Evolutionary conservation across 2,113 vertebrate genomes (phyloP).

Genomic region (Thamnaconus septentrionalis): DNA sequence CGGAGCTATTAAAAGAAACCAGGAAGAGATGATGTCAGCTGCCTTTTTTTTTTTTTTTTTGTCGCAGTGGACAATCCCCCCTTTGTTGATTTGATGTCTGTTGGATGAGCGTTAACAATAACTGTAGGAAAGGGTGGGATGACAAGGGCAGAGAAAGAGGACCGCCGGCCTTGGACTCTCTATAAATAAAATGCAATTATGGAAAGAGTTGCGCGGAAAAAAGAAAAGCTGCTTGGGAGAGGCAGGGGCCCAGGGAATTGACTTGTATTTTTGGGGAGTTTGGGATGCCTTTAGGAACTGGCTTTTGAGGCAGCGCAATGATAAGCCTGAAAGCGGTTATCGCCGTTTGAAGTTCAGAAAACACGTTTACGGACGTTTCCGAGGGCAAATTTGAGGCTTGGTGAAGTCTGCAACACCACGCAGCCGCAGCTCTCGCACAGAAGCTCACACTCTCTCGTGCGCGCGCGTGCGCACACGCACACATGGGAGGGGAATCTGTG

Average conservation of each 20-base stretch:
- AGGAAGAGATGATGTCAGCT: constrained; percentile 55
- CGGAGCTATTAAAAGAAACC: constrained; percentile 37
- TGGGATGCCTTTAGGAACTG: constrained; percentile 33
- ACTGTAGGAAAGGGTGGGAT: constrained; percentile 67
- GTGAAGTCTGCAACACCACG: constrained; percentile 55
- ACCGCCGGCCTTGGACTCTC: constrained; percentile 60
- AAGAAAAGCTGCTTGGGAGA: constrained; percentile 42
- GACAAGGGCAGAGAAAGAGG: constrained; percentile 51
- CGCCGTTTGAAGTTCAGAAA: constrained; percentile 37
- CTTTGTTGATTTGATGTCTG: constrained; percentile 48
- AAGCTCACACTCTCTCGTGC: constrained; percentile 18
- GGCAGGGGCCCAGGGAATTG: constrained; percentile 23
- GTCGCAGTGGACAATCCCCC: constrained; percentile 26
- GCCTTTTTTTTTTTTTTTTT: constrained; percentile 3
- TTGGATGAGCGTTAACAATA: constrained; percentile 60
- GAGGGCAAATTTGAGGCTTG: constrained; percentile 28
- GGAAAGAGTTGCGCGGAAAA: constrained; percentile 62
- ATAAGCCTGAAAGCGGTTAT: constrained; percentile 39
- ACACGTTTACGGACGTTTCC: constrained; percentile 34
- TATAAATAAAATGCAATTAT: constrained; percentile 63
- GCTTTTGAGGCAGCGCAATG: constrained; percentile 34
- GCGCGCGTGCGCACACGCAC: constrained; percentile 29
- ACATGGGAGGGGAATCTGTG: constrained; percentile 58
- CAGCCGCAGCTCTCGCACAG: constrained; percentile 31
- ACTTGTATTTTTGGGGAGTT: constrained; percentile 38